phyloP scores from a whole-genome alignment of 2,888 invertebrate species.

The Thyatira batis region DNA sequence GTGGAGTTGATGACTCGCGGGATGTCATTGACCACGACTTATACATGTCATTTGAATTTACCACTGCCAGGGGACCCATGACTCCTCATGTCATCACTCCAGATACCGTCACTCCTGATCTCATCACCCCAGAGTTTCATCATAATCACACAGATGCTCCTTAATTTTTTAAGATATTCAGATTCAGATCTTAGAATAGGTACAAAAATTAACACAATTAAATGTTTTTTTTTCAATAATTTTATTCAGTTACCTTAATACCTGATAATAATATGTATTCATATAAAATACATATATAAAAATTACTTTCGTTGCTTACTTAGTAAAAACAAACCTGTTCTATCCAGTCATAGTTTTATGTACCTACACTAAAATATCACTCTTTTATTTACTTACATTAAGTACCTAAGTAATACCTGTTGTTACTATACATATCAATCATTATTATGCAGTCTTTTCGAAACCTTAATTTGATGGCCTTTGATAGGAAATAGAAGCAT shows the following conservation, averaged over 20 bases:
- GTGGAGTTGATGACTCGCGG: conserved; percentile 69
- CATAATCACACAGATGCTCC: background rate
- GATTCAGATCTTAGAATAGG: no score
- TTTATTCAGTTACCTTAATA: no score
- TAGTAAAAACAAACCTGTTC: no score
- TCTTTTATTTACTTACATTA: no score
- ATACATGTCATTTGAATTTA: conserved; percentile 41
- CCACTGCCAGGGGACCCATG: conserved; percentile 8
- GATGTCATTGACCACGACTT: conserved; percentile 57
- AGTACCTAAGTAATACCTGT: no score
- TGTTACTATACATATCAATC: background rate
- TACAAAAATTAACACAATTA: background rate
- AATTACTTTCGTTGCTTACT: no score
- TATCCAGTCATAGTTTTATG: no score
- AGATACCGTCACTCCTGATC: conserved; percentile 4
- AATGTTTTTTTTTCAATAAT: background rate
- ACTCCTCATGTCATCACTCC: conserved; percentile 10
- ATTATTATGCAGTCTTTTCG: conserved; percentile 31
- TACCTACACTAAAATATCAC: no score
- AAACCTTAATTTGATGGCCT: conserved; percentile 60
- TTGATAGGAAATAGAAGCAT: conserved; percentile 63
- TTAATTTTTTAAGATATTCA: no score
- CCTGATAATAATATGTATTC: no score
- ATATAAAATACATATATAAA: no score
- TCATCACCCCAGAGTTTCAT: conserved; percentile 5